Evolutionary conservation across 2,797 vertebrate genomes (phyloP), one percentile per base, ranked within the genome.

Genomic region (Tiaroga cobitis): DNA sequence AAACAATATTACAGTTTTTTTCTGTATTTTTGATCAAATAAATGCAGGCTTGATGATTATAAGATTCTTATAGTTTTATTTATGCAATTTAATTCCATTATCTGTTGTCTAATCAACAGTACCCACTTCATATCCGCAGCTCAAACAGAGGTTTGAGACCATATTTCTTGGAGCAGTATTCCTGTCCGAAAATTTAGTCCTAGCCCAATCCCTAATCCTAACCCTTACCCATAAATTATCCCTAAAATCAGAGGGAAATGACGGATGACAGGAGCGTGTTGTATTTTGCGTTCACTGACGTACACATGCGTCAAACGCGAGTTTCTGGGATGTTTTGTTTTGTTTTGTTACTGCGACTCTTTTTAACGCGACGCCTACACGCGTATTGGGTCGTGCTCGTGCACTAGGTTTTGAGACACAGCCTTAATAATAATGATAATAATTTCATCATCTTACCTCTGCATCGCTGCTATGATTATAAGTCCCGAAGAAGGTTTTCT

Each of bases 401-500:
- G 41, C 11, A 46, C 2, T 24, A 72, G 24, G 26, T 49, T 24
- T 49, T 32, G 7, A 59, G 51, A 77, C 3, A 8, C 11, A n/a
- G 10, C 0, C 19, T n/a, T 56, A 16, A n/a, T n/a, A 67, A 34
- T 1, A 46, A 34, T 8, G 1, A 67, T 13, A 29, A 80, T 32
- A 13, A 67, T 49, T 5, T 5, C 18, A 2, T 49, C 11, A 10
- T 78, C 74, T 84, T 78, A 84, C 82, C 82, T 69, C 8, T 54
- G 72, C 21, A 16, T 56, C 54, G 73, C 32, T 26, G 82, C 29
- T 34, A 70, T 84, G n/a, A 18, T 18, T 32, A 16, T 5, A 3
- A 3, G n/a, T 56, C 11, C 34, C 32, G 32, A 11, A 21, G 16
- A 1, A 32, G 37, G 34, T 59, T 51, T 39, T 69, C 82, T 70